Evolutionary conservation across 2,797 vertebrate species (phyloP).

Genomic region (Danio choprae): DNA sequence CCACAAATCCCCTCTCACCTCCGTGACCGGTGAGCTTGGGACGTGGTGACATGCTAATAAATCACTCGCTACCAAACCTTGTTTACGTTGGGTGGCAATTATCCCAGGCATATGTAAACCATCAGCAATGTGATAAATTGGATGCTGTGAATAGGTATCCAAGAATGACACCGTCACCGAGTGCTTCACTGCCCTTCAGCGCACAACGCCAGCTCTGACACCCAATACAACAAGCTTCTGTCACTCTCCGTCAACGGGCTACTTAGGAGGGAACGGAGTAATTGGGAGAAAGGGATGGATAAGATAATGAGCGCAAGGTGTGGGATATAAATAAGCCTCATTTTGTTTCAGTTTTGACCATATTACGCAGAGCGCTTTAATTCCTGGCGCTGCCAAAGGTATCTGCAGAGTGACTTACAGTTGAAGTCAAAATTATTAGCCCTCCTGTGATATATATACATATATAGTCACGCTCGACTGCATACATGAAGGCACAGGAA

Average conservation of each 20-base stretch:
- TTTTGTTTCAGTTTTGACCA: conserved; percentile 40
- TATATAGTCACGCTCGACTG: no score
- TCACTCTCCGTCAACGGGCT: conserved; percentile 65
- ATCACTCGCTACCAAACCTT: conserved; percentile 73
- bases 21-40: not conserved
- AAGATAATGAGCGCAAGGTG: conserved; percentile 69
- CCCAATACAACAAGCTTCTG: conserved; percentile 61
- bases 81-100: conserved; percentile 78
- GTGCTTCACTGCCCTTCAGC: conserved; percentile 54
- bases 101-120: conserved; percentile 76
- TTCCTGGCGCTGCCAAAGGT: conserved; percentile 62
- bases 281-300: conserved; percentile 47
- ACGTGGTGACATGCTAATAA: conserved; percentile 74
- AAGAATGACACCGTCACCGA: conserved; percentile 74
- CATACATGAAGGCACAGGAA: no score
- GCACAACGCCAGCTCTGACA: conserved; percentile 8
- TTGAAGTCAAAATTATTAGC: no score
- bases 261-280: conserved; percentile 60
- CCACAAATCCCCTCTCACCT: conserved; percentile 30
- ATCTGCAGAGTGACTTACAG: conserved; percentile 57
- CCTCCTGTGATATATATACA: no score
- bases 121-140: conserved; percentile 80
- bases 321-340: conserved; percentile 68
- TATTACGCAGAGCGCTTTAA: conserved; percentile 66
- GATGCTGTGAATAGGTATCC: conserved; percentile 78